A percentile compares a stretch with the other conserved stretches of the same genome.
phyloP scores from a whole-genome alignment of 2,113 vertebrate genomes.

The Percina caprodes region DNA sequence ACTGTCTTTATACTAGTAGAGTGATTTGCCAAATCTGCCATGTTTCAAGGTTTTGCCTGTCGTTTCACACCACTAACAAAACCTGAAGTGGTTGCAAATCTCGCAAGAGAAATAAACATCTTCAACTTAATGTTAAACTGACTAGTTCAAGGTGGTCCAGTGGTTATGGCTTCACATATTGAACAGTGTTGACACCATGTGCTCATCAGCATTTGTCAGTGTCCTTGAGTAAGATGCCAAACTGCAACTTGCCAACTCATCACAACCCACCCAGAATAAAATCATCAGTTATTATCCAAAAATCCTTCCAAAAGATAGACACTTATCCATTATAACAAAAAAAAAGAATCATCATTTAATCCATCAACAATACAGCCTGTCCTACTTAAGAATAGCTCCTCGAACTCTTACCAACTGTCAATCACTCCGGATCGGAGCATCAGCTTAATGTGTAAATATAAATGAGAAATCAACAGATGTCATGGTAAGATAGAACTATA shows the following conservation, averaged over 20 bases:
- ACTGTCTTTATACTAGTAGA: background rate
- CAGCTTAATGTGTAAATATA: constrained; percentile 35
- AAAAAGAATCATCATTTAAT: constrained; percentile 34
- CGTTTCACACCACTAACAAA: background rate
- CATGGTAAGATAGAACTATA: constrained; percentile 31
- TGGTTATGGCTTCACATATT: background rate
- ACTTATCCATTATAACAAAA: background rate
- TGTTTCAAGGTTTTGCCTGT: background rate
- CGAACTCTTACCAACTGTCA: constrained; percentile 16
- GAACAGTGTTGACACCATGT: background rate
- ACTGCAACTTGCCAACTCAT: constrained; percentile 26
- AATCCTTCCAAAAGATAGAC: constrained; percentile 1
- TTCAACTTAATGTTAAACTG: background rate
- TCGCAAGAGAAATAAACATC: background rate
- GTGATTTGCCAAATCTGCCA: background rate
- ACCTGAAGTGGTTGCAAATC: background rate
- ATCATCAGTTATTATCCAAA: constrained; percentile 19
- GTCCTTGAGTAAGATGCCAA: constrained; percentile 18
- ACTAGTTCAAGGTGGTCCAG: background rate
- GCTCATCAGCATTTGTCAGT: constrained; percentile 16
- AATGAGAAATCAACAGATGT: constrained; percentile 53
- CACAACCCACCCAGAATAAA: constrained; percentile 9
- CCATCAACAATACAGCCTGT: constrained; percentile 40
- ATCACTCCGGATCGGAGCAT: background rate
- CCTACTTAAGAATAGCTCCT: constrained; percentile 36